These are phyloP conservation scores for Drosophila anomelani DNA, from an alignment of 2,888 invertebrate species.

Conservation along the genomic window DNA sequence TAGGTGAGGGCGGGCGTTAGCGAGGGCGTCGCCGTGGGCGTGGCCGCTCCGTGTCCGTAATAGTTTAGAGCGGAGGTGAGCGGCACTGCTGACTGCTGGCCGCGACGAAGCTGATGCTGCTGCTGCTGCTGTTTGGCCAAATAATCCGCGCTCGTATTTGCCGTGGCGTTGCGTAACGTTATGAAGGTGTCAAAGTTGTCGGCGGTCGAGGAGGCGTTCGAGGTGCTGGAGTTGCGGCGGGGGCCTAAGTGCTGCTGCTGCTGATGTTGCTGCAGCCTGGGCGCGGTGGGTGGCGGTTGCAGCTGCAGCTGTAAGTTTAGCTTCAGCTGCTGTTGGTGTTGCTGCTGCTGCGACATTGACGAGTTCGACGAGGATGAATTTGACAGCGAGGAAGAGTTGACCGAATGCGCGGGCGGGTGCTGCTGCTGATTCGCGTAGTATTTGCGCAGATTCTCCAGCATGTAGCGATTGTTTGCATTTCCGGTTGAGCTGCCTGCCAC, in stretches of 20 bases:
- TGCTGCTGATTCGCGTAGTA: slow-evolving; percentile 82
- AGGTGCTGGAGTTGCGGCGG: slow-evolving; percentile 81
- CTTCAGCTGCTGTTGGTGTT: slow-evolving; percentile 47
- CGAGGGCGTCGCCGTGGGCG: slow-evolving; percentile 34
- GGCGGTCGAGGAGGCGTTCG: slow-evolving; percentile 81
- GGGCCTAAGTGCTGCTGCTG: slow-evolving; percentile 59
- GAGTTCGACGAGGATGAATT: slow-evolving; percentile 83
- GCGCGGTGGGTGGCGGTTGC: slow-evolving; percentile 59
- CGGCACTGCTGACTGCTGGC: slow-evolving; percentile 44
- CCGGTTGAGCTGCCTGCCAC: slow-evolving; percentile 52
- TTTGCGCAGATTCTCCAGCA: slow-evolving; percentile 83
- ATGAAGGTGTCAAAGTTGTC: slow-evolving; percentile 83
- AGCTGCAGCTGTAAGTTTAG: slow-evolving; percentile 49
- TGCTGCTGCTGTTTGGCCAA: slow-evolving; percentile 53
- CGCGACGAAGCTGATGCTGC: slow-evolving; percentile 47
- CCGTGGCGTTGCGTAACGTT: slow-evolving; percentile 71
- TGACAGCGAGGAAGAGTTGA: slow-evolving; percentile 81
- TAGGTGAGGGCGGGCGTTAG: slow-evolving; percentile 51
- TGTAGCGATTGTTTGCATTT: slow-evolving; percentile 72
- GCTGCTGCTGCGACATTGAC: slow-evolving; percentile 75
- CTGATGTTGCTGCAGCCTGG: slow-evolving; percentile 35
- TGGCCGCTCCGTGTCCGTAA: slow-evolving; percentile 63
- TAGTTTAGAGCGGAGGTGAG: slow-evolving; percentile 76
- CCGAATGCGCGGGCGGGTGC: slow-evolving; percentile 76
- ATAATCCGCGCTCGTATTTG: slow-evolving; percentile 44